Evolutionary conservation across 2,113 vertebrate species (phyloP).

Genomic region (Pachypanchax playfairii): DNA sequence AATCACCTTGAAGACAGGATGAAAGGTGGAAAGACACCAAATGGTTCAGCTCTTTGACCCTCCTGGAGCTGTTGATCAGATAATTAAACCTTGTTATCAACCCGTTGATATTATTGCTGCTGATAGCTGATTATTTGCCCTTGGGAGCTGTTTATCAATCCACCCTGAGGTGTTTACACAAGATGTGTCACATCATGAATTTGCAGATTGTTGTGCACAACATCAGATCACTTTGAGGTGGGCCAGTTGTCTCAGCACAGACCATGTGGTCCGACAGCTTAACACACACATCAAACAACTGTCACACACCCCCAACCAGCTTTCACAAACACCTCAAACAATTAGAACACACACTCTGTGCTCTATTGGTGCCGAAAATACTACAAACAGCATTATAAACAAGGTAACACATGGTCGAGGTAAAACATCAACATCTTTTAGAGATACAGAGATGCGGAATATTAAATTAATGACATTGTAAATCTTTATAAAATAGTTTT

Average conservation of each 20-base stretch:
- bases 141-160: not conserved
- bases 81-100: conserved; percentile 31
- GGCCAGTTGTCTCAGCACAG: conserved; percentile 61
- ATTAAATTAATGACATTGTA: too few species aligned
- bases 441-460: too few species aligned
- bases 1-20: conserved; percentile 52
- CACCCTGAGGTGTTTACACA: conserved; percentile 5
- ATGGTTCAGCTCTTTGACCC: conserved; percentile 38
- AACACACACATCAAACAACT: conserved; percentile 68
- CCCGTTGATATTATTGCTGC: conserved; percentile 15
- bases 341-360: conserved; percentile 44
- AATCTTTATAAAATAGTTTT: too few species aligned
- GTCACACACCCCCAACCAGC: conserved; percentile 40
- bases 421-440: conserved; percentile 45
- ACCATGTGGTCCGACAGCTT: conserved; percentile 68
- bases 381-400: conserved; percentile 41
- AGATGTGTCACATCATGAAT: conserved; percentile 31
- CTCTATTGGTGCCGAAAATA: conserved; percentile 18
- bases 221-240: conserved; percentile 16
- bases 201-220: conserved; percentile 25
- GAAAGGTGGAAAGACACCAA: conserved; percentile 33
- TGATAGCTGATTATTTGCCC: conserved; percentile 15
- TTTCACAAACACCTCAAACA: conserved; percentile 41
- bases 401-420: conserved; percentile 19
- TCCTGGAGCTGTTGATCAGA: conserved; percentile 21